A percentile compares a stretch with the other conserved stretches of the same genome.
These are phyloP conservation scores for Acrocephalus scirpaceus DNA, from an alignment of 2,797 vertebrate species.

Conservation along the genomic window DNA sequence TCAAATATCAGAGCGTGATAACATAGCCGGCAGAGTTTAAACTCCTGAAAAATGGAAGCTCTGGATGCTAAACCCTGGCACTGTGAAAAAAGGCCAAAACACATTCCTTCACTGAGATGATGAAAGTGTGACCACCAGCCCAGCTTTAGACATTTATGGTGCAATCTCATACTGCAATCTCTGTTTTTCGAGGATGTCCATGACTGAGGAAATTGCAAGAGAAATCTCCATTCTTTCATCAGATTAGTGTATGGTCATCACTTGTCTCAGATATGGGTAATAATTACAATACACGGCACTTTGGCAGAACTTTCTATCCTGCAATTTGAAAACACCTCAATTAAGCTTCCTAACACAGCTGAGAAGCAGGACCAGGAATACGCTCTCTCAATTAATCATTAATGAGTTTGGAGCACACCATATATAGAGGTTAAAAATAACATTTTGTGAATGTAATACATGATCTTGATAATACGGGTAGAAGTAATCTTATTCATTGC, in stretches of 20 bases:
- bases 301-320: background rate
- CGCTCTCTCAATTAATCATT: background rate
- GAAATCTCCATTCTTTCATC: background rate
- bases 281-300: background rate
- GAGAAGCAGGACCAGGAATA: background rate
- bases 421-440: slow-evolving; percentile 1
- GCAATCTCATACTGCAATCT: background rate
- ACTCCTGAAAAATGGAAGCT: background rate
- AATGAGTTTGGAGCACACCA: background rate
- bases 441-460: background rate
- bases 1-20: background rate
- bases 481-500: background rate
- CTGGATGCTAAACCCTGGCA: background rate
- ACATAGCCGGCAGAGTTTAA: background rate
- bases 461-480: background rate
- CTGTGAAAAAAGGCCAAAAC: background rate
- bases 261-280: background rate
- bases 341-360: background rate
- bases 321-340: background rate
- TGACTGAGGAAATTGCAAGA: background rate
- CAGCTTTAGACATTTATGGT: background rate
- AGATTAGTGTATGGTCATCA: background rate
- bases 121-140: background rate
- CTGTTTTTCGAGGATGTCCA: background rate
- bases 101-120: background rate